phyloP scores from a whole-genome alignment of 2,888 invertebrate genomes.

The Chromoteleia sp. region DNA sequence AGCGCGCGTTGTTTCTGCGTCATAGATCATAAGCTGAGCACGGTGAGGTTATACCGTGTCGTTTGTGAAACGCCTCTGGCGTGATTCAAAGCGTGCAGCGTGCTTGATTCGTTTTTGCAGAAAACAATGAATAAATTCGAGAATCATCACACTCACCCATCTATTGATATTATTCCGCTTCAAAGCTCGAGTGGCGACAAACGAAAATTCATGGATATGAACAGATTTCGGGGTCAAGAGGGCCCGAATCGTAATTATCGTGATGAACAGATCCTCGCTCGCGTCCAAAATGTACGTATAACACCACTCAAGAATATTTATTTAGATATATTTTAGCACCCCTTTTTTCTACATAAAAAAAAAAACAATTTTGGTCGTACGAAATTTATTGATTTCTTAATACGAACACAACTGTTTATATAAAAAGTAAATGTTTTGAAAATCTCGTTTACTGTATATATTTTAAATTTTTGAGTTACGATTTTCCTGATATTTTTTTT shows the following conservation, averaged over 20 bases:
- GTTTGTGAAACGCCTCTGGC: constrained; percentile 40
- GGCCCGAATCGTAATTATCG: constrained; percentile 53
- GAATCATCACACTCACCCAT: constrained; percentile 74
- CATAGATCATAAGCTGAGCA: not conserved
- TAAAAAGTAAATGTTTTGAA: not conserved
- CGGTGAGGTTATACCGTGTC: constrained; percentile 21
- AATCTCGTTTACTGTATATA: too few relatives aligned
- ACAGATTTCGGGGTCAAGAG: constrained; percentile 51
- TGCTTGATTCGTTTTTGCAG: not conserved
- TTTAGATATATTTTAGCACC: too few relatives aligned
- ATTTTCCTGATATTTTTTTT: constrained; percentile 72
- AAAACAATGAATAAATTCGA: constrained; percentile 60
- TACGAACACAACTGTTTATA: too few relatives aligned
- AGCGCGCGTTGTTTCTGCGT: constrained; percentile 1
- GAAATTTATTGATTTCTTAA: too few relatives aligned
- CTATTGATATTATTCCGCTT: constrained; percentile 83
- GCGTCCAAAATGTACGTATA: constrained; percentile 85
- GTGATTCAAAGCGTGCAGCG: constrained; percentile 20
- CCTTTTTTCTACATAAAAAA: too few relatives aligned
- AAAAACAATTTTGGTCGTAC: too few relatives aligned
- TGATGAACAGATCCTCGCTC: constrained; percentile 83
- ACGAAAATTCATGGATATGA: constrained; percentile 73
- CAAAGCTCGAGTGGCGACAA: constrained; percentile 81
- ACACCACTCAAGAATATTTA: too few relatives aligned
- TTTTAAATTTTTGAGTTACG: too few relatives aligned